Evolutionary conservation across 2,888 invertebrate genomes (phyloP), one percentile per base, ranked within the genome.

Genomic region (Sinotaia quadrata): DNA sequence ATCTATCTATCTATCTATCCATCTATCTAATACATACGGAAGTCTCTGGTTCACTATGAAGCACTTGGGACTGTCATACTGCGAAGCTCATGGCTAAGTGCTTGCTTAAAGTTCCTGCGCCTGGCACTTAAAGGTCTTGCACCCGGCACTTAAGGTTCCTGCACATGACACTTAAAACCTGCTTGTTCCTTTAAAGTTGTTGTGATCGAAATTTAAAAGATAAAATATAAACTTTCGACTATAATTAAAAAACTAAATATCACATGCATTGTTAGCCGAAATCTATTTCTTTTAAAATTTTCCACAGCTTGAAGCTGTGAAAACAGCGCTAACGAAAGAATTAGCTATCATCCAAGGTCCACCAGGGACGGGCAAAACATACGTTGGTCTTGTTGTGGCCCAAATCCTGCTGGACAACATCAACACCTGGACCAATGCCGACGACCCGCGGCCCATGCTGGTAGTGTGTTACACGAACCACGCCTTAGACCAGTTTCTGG

Each of bases 321-420:
- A 81, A 52, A 72, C 74, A 34, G 84, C 86, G 1, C 63, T 88
- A 0, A 84, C 84, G 2, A 83, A 84, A 65, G 84, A 87, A 66
- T 67, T 88, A 31, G 80, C 85, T 4, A 69, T 87, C 54, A 87
- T 87, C 31, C 87, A 87, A 76, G 87, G 95, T 0, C 95, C 95
- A 0, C 95, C 95, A 0, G 95, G 95, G 2, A 95, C 95, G 0
- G 95, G 95, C 0, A 95, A 95, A 90, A 95, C 95, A 0, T 93
- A 91, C 85, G 87, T 95, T 71, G 95, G 95, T 0, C 88, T 94
- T 37, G 92, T 93, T 90, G 91, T 96, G 24, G 92, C 93, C 0
- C 57, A 83, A 31, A 68, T 91, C 0, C 83, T 95, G 31, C 85
- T 95, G 1, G 85, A 90, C 63, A 94, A 94, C 84, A 74, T 75